Evolutionary conservation across 2,113 vertebrate species (phyloP).

Genomic region (Pimephales promelas): DNA sequence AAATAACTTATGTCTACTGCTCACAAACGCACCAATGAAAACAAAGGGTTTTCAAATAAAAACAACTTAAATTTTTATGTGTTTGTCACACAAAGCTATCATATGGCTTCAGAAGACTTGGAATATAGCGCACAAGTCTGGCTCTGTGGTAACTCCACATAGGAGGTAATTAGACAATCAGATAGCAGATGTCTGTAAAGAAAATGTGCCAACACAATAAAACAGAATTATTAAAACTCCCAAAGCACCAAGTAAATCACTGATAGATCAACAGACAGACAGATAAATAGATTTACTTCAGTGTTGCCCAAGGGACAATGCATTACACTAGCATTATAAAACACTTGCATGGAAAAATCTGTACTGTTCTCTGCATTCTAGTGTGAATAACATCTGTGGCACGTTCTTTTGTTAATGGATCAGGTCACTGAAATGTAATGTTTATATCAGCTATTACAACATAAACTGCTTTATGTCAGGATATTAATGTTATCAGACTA

Average conservation of each 20-base stretch:
- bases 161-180: slow-evolving; percentile 24
- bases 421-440: slow-evolving; percentile 29
- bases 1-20: background rate
- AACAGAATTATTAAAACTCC: background rate
- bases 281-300: slow-evolving; percentile 33
- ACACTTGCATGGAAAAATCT: background rate
- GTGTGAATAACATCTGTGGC: background rate
- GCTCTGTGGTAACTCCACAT: slow-evolving; percentile 19
- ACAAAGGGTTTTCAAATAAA: background rate
- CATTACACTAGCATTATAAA: slow-evolving; percentile 1
- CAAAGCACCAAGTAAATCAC: slow-evolving; percentile 5
- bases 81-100: slow-evolving; percentile 2
- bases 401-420: slow-evolving; percentile 27
- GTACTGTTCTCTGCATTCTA: slow-evolving; percentile 9
- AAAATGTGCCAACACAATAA: slow-evolving; percentile 17
- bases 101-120: slow-evolving; percentile 12
- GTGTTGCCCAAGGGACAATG: background rate
- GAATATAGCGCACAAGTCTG: background rate
- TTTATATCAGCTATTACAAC: slow-evolving; percentile 56
- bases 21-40: background rate
- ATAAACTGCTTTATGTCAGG: slow-evolving; percentile 46
- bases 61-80: background rate
- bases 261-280: slow-evolving; percentile 27
- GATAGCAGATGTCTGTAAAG: slow-evolving; percentile 5
- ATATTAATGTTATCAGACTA: slow-evolving; percentile 51